phyloP scores from a whole-genome alignment of 1,140 invertebrate species.

The Drosophila kohkoa region DNA sequence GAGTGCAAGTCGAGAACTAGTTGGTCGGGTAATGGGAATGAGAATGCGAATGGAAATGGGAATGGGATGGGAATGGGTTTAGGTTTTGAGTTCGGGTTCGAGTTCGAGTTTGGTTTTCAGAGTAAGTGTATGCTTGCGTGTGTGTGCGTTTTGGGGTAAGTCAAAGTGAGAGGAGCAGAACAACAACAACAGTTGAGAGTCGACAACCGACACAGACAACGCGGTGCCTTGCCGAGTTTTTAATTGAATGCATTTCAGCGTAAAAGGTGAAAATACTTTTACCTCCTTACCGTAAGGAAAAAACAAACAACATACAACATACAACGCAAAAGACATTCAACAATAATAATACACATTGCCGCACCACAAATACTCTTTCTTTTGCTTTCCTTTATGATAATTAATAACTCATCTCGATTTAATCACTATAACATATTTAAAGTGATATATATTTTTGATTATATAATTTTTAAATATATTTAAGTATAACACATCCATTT shows the following conservation, averaged over 20 bases:
- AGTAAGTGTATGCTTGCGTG: background rate
- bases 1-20: conserved; percentile 45
- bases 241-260: conserved; percentile 78
- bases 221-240: conserved; percentile 65
- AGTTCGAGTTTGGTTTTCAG: background rate
- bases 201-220: conserved; percentile 29
- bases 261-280: conserved; percentile 75
- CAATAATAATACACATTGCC: background rate
- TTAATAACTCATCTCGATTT: background rate
- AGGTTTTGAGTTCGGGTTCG: background rate
- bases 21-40: conserved; percentile 34
- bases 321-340: background rate
- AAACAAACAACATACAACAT: background rate
- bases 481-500: too few relatives aligned
- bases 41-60: background rate
- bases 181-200: conserved; percentile 4
- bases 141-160: conserved; percentile 12
- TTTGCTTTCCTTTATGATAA: too few relatives aligned
- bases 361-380: conserved; percentile 5
- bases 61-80: conserved; percentile 15
- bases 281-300: conserved; percentile 37
- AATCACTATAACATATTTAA: too few relatives aligned
- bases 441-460: too few relatives aligned
- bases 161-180: conserved; percentile 13
- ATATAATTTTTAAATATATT: too few relatives aligned